Percentiles rank a stretch among this genome's conserved stretches.
Evolutionary conservation across 2,113 vertebrate genomes (phyloP).

Genomic region (Pachyramphus minor): DNA sequence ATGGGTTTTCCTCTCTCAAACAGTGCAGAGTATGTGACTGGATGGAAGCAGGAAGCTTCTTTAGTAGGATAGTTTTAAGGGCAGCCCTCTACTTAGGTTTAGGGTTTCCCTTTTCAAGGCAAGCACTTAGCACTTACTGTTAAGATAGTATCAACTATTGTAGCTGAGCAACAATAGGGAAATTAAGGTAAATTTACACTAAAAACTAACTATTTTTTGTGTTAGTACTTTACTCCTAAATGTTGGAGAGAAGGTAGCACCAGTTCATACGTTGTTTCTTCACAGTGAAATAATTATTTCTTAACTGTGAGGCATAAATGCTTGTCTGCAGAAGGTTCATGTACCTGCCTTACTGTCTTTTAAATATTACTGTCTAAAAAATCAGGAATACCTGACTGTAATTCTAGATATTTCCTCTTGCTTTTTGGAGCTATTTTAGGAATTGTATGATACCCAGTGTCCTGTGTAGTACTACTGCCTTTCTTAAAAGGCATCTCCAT

Average conservation of each 20-base stretch:
- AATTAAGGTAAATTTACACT: background rate
- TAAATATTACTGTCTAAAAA: background rate
- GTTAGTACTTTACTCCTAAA: background rate
- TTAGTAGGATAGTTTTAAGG: background rate
- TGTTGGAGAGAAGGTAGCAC: background rate
- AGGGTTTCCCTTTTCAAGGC: background rate
- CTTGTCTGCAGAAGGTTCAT: background rate
- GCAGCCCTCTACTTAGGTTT: background rate
- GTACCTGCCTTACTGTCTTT: background rate
- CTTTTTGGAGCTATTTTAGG: background rate
- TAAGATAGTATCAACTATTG: background rate
- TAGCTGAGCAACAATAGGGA: background rate
- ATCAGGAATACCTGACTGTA: background rate
- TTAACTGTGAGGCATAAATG: background rate
- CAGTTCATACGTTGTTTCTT: background rate
- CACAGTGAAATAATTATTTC: background rate
- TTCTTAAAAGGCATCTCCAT: background rate
- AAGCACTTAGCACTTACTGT: background rate
- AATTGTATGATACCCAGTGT: background rate
- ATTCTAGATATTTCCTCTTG: background rate
- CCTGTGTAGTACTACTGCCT: background rate
- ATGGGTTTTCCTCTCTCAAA: rapidly evolving
- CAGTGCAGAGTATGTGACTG: background rate
- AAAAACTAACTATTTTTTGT: background rate
- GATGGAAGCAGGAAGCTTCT: background rate